Percentiles rank a stretch among this genome's conserved stretches.
Conservation (phyloP, 2,888 invertebrate species). For the Scaptomyza flava region DNA sequence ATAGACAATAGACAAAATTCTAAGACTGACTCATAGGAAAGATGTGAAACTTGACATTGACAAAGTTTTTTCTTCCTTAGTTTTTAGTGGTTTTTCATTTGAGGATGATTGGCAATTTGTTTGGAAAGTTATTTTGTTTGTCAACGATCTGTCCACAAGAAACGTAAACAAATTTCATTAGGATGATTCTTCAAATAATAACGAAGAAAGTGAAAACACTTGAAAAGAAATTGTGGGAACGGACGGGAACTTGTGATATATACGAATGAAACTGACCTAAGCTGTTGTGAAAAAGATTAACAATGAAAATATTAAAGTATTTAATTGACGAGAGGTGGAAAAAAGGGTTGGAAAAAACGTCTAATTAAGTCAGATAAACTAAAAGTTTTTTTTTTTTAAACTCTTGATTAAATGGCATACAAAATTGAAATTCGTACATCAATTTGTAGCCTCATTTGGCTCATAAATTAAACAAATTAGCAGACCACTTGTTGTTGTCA, state of each 20-base stretch:
- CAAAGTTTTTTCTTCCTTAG: slow-evolving; percentile 1
- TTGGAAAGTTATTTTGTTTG: slow-evolving; percentile 18
- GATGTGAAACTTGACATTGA: slow-evolving; percentile 12
- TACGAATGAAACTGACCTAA: slow-evolving; percentile 19
- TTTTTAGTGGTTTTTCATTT: neutral
- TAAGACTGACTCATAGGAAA: too few species aligned
- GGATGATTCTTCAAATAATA: slow-evolving; percentile 47
- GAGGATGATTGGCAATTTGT: slow-evolving; percentile 17
- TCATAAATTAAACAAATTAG: slow-evolving; percentile 46
- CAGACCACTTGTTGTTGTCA: slow-evolving; percentile 29
- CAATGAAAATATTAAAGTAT: neutral
- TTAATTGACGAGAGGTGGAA: neutral
- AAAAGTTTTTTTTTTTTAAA: neutral
- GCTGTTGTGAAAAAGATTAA: neutral
- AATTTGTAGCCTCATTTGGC: slow-evolving; percentile 41
- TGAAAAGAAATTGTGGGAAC: slow-evolving; percentile 19
- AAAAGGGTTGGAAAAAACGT: neutral
- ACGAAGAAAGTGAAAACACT: slow-evolving; percentile 50
- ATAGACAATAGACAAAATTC: too few species aligned
- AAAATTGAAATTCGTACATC: neutral
- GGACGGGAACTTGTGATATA: neutral
- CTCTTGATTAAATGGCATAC: too few species aligned
- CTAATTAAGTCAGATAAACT: neutral
- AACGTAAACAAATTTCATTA: slow-evolving; percentile 7
- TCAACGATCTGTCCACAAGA: neutral